Base-by-base conservation (phyloP, 2,113 vertebrate species). In the Cyphomyrus plagiostoma region DNA sequence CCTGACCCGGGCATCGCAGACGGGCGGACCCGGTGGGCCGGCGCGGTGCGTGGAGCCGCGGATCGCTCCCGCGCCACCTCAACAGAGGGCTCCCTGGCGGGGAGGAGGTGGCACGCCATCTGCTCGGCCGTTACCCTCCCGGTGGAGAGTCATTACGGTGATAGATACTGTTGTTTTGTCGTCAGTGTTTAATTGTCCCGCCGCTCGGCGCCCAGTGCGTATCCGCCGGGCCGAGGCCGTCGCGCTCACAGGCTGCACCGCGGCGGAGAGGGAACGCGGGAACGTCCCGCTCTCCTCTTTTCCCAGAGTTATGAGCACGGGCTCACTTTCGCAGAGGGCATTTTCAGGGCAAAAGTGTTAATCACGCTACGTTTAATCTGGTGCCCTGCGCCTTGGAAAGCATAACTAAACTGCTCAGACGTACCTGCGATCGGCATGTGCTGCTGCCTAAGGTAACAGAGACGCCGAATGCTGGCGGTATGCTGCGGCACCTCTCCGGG, bases 1-100 rank as follows among this genome's bases (percentile, higher is more conserved):
- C 91, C 93, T 92, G 93, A 94, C 90, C 94, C 94, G 93, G 95
- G 94, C 93, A 90, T 92, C 93, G 92, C 94, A 95, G 95, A 95
- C 94, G 94, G 94, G 35, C 35, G 35, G 35, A 35, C 35, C 92
- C 92, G 89, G 90, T 0, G 70, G 92, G 95, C 91, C 93, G 93
- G 95, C 94, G 92, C 94, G 93, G 89, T 92, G n/a, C 89, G 92
- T 80, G 91, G 89, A 90, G 50, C 50, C 10, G 9, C 13, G 35
- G 77, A 42, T 39, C 3, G 9, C 53, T 39, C 56, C 30, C 4
- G 48, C 39, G 94, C 39, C 92, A 89, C 82, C 91, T 94, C 93
- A 94, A 95, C 92, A 93, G 94, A 94, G 92, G 91, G 92, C 91
- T 91, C 88, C 89, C 53, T 89, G 88, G 11, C 93, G 92, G 91